phyloP scores from a whole-genome alignment of 2,888 invertebrate species.

The Pterobdella sp. region DNA sequence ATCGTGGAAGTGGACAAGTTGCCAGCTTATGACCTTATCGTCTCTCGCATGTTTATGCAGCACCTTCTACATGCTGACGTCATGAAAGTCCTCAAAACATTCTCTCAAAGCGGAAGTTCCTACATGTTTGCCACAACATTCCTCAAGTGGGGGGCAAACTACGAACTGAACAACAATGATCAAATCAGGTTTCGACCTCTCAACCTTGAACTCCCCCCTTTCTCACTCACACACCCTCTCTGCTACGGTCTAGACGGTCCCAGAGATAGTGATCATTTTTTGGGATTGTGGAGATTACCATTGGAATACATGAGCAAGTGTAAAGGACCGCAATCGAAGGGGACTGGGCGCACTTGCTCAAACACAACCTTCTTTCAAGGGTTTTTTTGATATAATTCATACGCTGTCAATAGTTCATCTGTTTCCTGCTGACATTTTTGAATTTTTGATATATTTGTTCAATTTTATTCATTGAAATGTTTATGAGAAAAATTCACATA shows the following conservation, averaged over 20 bases:
- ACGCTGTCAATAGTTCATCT: no score
- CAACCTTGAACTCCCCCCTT: slow-evolving; percentile 35
- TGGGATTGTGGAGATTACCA: slow-evolving; percentile 34
- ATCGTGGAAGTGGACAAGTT: slow-evolving; percentile 26
- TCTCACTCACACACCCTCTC: slow-evolving; percentile 32
- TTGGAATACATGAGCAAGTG: slow-evolving; percentile 11
- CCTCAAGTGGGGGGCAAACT: slow-evolving; percentile 19
- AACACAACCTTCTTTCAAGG: no score
- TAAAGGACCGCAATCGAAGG: no score
- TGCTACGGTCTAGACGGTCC: slow-evolving; percentile 32
- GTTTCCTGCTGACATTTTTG: no score
- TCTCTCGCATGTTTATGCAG: slow-evolving; percentile 35
- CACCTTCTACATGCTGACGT: slow-evolving; percentile 32
- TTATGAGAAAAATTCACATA: no score
- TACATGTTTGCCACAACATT: slow-evolving; percentile 33
- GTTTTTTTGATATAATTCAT: no score
- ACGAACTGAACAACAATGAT: slow-evolving; percentile 28
- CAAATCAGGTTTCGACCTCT: slow-evolving; percentile 29
- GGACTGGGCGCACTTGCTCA: no score
- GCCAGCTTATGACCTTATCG: slow-evolving; percentile 32
- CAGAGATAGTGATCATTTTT: slow-evolving; percentile 26
- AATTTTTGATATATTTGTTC: no score
- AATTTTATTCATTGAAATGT: no score
- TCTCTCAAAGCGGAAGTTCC: slow-evolving; percentile 31
- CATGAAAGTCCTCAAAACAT: slow-evolving; percentile 21